Base-by-base conservation (phyloP, 2,797 vertebrate species). In the Falco biarmicus region DNA sequence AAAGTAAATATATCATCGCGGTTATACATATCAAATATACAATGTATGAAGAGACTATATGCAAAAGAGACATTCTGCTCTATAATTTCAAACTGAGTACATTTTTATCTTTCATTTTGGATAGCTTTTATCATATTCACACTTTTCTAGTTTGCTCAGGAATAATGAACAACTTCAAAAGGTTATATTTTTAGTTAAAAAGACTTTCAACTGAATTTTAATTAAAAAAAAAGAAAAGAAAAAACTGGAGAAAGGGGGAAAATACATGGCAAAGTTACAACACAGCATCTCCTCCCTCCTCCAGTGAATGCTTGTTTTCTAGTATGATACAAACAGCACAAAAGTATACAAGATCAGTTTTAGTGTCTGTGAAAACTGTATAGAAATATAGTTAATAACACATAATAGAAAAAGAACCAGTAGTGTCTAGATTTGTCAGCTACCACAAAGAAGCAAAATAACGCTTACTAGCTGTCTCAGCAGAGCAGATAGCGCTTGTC, bases 111-210 rank as follows among this genome's bases (percentile, higher is more conserved):
- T 93, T 85, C 84, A 84, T 87, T 95, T 93, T 87, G 39, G 29
- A 77, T 51, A 87, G 64, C 89, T 96, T 95, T 95, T 93, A 89
- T 95, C 78, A 71, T 84, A 69, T 68, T 84, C 86, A 45, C 68
- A 70, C 71, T 92, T 89, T 84, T 60, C 17, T 85, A 71, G 64
- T 94, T 78, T 90, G 21, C 76, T 95, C 9, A 13, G 34, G 34
- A 96, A 94, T 92, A 90, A 93, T 56, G 64, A 95, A 93, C 5
- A 0, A 90, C 86, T 95, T 96, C 88, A 93, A 93, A 97, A 95
- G 78, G 61, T 92, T 94, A 41, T 91, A 80, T 80, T 93, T 93
- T 94, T 92, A 83, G 56, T 79, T 90, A 68, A 95, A 95, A 90
- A 71, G n/a, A 43, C 41, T 92, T 95, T 59, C 53, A 87, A 77